These are phyloP conservation scores for Budorcas taxicolor DNA, from an alignment of 2,113 vertebrate species.

Conservation along the genomic window DNA sequence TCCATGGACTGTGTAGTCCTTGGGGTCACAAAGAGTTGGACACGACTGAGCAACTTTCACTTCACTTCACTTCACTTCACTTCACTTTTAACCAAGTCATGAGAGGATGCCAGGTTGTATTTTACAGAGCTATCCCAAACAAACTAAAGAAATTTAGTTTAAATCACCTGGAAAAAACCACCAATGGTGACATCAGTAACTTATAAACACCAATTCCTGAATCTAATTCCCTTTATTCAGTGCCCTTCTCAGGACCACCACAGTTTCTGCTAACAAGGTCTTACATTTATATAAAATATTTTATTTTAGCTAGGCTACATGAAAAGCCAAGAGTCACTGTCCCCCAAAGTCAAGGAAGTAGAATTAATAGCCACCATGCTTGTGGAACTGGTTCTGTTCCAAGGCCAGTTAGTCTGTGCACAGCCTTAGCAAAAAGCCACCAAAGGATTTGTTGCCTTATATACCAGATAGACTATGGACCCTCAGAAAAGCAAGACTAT, in stretches of 20 bases:
- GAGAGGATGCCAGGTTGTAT: neutral
- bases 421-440: neutral
- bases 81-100: neutral
- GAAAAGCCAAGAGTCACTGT: neutral
- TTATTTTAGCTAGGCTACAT: neutral
- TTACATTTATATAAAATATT: constrained; percentile 10
- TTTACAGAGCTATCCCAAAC: neutral
- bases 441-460: neutral
- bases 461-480: neutral
- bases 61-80: neutral
- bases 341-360: neutral
- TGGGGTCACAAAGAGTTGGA: neutral
- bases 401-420: neutral
- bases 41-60: neutral
- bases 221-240: constrained; percentile 1
- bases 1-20: neutral
- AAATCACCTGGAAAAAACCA: constrained; percentile 10
- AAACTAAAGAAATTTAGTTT: neutral
- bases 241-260: neutral
- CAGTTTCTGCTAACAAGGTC: neutral
- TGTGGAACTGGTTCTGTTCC: neutral
- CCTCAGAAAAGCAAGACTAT: neutral
- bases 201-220: neutral
- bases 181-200: neutral
- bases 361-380: neutral